Evolutionary conservation across 2,888 invertebrate genomes (phyloP), one percentile per base, ranked within the genome.

Genomic region (Merodon equestris): DNA sequence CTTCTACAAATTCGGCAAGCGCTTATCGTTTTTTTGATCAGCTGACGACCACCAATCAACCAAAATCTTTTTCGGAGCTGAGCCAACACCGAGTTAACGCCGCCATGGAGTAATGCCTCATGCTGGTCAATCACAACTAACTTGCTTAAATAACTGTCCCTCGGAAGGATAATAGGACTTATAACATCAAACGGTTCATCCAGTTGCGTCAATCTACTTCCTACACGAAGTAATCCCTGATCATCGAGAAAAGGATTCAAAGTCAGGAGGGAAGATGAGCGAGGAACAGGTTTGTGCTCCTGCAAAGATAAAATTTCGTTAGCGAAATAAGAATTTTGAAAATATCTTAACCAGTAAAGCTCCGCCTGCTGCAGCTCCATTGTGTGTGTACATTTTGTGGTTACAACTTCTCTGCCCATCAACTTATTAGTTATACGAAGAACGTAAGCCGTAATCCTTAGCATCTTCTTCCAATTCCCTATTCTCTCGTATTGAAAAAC

Each of bases 291-390:
- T 13, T 12, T 44, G 9, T 14, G 15, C 14, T 58, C 38, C 47
- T 64, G 57, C n/a, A 72, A 72, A 44, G 56, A 34, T 56, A 40
- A 9, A 38, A 60, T 38, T 45, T 72, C 72, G 19, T 51, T 57
- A 58, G 40, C 12, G 9, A 40, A 40, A 40, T 40, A 40, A 10
- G n/a, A n/a, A 40, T 40, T 10, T 40, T 40, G 40, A 40, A 40
- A 40, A 40, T 5, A 40, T n/a, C 40, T 40, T 40, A 40, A 10
- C 40, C 40, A 40, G n/a, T 63, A 56, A 14, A 13, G 5, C 50
- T 71, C 56, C 12, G 56, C 61, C 5, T n/a, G 50, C 13, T 36
- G 5, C 1, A 71, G 9, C 38, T 63, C 56, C 10, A 0, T 27
- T 2, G 56, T 10, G 3, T 40, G 40, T n/a, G 9, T 1, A 2